Percentiles rank a stretch among this genome's conserved stretches.
These are phyloP conservation scores for Panthera tigris DNA, from an alignment of 2,113 vertebrate species.

Conservation along the genomic window DNA sequence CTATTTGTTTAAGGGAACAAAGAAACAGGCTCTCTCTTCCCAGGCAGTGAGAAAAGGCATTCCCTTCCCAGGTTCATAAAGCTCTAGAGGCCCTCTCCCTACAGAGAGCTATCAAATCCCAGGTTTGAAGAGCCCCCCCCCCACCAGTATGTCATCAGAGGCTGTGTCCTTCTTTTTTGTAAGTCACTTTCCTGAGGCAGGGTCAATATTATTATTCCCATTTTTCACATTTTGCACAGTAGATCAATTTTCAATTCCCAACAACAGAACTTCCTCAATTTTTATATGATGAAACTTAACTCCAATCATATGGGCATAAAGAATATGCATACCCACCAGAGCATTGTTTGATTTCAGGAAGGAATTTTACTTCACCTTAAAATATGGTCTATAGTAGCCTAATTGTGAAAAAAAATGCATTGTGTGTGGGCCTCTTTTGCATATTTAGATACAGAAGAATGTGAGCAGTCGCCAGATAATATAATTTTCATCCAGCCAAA, in stretches of 20 bases:
- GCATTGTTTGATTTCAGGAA: conserved; percentile 66
- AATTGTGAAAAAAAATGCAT: conserved; percentile 69
- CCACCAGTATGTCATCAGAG: background rate
- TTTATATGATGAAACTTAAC: conserved; percentile 71
- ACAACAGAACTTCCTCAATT: conserved; percentile 62
- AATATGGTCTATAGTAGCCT: conserved; percentile 66
- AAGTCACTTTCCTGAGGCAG: conserved; percentile 17
- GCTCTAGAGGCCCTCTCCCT: background rate
- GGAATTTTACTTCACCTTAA: conserved; percentile 73
- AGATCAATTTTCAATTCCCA: conserved; percentile 71
- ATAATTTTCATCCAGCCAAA: conserved; percentile 76
- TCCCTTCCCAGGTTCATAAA: conserved; percentile 8
- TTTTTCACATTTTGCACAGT: conserved; percentile 49
- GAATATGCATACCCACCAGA: conserved; percentile 55
- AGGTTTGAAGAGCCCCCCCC: background rate
- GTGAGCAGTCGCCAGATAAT: conserved; percentile 74
- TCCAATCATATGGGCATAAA: conserved; percentile 67
- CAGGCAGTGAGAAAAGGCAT: background rate
- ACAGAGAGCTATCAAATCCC: background rate
- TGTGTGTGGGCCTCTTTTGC: conserved; percentile 67
- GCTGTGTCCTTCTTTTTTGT: conserved; percentile 5
- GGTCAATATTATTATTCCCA: conserved; percentile 55
- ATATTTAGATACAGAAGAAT: conserved; percentile 74
- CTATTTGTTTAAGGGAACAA: conserved; percentile 28
- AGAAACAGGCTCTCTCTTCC: background rate